Evolutionary conservation across 2,113 vertebrate genomes (phyloP).

Genomic region (Zosterops hypoxanthus): DNA sequence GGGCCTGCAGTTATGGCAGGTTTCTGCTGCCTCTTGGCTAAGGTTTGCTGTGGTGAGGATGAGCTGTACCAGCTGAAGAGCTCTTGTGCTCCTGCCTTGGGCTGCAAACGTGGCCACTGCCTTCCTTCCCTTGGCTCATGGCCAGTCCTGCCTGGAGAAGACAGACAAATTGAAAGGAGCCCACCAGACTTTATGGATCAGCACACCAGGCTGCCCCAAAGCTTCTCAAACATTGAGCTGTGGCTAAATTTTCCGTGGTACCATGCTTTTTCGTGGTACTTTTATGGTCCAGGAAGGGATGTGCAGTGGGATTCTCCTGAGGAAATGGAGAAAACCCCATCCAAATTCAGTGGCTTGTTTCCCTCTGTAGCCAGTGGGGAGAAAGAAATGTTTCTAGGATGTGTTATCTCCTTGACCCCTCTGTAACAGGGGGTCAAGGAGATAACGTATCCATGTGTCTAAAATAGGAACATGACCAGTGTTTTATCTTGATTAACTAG

Average conservation of each 20-base stretch:
- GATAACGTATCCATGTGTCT: background rate
- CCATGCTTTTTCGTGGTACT: background rate
- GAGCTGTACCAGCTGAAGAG: background rate
- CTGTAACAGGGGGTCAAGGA: background rate
- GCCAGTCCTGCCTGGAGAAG: background rate
- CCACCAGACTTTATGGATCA: background rate
- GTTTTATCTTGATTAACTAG: background rate
- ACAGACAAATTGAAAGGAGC: background rate
- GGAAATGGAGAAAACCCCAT: background rate
- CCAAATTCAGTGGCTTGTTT: background rate
- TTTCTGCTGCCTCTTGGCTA: background rate
- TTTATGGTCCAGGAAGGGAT: background rate
- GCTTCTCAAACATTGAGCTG: fast-evolving
- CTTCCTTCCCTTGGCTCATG: background rate
- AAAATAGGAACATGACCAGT: background rate
- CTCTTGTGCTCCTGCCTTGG: background rate
- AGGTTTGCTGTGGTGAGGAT: background rate
- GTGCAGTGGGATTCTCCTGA: background rate
- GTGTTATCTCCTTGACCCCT: background rate
- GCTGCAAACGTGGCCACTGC: background rate
- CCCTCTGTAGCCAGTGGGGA: background rate
- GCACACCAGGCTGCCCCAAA: background rate
- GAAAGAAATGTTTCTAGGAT: background rate
- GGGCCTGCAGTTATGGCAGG: background rate
- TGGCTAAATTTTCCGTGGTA: background rate